Evolutionary conservation across 2,888 invertebrate species (phyloP).

Genomic region (Napeogenes sylphis): DNA sequence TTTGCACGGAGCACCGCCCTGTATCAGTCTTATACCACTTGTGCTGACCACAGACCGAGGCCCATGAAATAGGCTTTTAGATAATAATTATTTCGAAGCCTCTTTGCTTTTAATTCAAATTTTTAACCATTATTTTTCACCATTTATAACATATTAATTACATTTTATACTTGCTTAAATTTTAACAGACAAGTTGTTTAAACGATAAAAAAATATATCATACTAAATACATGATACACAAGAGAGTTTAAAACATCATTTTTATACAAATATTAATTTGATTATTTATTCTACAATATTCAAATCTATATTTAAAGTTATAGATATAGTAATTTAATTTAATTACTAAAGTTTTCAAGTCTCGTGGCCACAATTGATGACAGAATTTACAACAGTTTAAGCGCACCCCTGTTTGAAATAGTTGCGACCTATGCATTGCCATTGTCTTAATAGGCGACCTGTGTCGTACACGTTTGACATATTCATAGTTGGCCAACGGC

Average conservation of each 20-base stretch:
- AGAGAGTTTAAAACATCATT: too few species aligned
- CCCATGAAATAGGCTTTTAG: conserved; percentile 21
- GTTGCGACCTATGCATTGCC: conserved; percentile 60
- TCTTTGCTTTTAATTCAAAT: too few species aligned
- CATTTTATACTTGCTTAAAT: too few species aligned
- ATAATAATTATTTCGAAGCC: background rate
- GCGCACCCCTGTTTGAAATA: conserved; percentile 49
- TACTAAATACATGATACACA: too few species aligned
- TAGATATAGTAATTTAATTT: conserved; percentile 10
- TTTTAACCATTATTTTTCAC: too few species aligned
- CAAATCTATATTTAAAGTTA: background rate
- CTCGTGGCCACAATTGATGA: conserved; percentile 49
- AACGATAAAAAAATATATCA: too few species aligned
- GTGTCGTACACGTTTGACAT: conserved; percentile 36
- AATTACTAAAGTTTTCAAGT: conserved; percentile 17
- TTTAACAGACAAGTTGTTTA: too few species aligned
- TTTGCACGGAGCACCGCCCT: conserved; percentile 51
- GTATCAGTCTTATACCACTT: conserved; percentile 29
- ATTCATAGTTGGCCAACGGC: conserved; percentile 34
- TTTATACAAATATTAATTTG: too few species aligned
- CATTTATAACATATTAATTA: too few species aligned
- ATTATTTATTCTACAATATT: background rate
- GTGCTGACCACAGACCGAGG: background rate
- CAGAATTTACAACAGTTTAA: conserved; percentile 62
- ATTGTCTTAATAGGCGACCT: conserved; percentile 50